These are phyloP conservation scores for Chelmon rostratus DNA, from an alignment of 2,797 vertebrate genomes.

Conservation along the genomic window DNA sequence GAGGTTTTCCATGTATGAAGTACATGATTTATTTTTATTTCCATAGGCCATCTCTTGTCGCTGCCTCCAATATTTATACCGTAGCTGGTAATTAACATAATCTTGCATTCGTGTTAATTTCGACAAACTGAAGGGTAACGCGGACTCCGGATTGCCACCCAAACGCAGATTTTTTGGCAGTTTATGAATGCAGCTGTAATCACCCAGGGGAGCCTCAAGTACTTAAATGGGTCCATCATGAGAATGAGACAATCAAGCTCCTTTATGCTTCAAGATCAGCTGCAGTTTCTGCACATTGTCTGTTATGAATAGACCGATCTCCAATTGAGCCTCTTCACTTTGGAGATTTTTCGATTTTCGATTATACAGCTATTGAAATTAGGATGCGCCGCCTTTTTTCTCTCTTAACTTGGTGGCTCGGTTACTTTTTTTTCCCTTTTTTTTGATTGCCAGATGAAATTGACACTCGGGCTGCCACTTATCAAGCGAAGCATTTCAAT, in stretches of 20 bases:
- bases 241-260: conserved; percentile 84
- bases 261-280: conserved; percentile 85
- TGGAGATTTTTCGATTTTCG: conserved; percentile 84
- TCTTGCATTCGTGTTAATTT: conserved; percentile 77
- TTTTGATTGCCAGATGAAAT: conserved; percentile 86
- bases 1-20: conserved; percentile 62
- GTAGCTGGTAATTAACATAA: conserved; percentile 77
- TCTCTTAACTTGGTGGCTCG: conserved; percentile 72
- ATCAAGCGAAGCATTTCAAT: conserved; percentile 79
- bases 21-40: conserved; percentile 37
- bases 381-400: conserved; percentile 66
- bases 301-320: conserved; percentile 83
- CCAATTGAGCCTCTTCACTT: conserved; percentile 84
- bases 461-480: conserved; percentile 81
- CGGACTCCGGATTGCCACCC: conserved; percentile 74
- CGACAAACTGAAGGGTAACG: conserved; percentile 80
- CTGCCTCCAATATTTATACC: conserved; percentile 78
- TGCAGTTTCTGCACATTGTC: conserved; percentile 83
- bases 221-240: conserved; percentile 80
- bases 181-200: conserved; percentile 83
- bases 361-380: conserved; percentile 84
- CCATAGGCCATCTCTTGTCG: conserved; percentile 46
- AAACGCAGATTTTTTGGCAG: conserved; percentile 75
- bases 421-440: conserved; percentile 45
- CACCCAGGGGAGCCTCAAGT: conserved; percentile 79